phyloP scores from a whole-genome alignment of 1,140 invertebrate genomes.

The Elysia chlorotica region DNA sequence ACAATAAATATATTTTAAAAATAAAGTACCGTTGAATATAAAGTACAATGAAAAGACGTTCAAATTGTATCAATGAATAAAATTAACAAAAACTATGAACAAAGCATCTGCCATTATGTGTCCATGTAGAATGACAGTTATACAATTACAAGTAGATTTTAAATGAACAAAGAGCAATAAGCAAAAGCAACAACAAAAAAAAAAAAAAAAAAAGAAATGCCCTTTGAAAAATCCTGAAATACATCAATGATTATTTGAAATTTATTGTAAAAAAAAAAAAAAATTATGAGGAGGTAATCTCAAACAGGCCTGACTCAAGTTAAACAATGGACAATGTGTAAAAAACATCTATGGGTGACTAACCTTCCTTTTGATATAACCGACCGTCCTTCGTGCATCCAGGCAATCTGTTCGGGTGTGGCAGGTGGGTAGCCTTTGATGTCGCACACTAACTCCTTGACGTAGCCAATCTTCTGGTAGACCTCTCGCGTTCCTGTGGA shows the following conservation, averaged over 20 bases:
- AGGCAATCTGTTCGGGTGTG: constrained; percentile 23
- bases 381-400: constrained; percentile 22
- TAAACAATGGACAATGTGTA: not conserved
- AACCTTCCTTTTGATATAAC: constrained; percentile 16
- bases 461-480: constrained; percentile 36
- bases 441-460: constrained; percentile 37
- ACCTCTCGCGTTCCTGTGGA: constrained; percentile 7
- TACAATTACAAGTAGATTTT: too few species aligned
- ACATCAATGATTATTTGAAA: not conserved
- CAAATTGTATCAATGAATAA: not conserved
- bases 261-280: not conserved
- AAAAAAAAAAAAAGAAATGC: not conserved
- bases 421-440: constrained; percentile 35
- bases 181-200: too few species aligned
- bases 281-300: not conserved
- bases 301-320: not conserved
- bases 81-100: not conserved
- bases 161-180: too few species aligned
- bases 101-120: too few species aligned
- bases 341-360: not conserved
- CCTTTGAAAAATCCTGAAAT: not conserved
- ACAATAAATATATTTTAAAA: not conserved
- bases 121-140: too few species aligned
- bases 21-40: not conserved
- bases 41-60: not conserved